phyloP scores from a whole-genome alignment of 2,113 vertebrate species.

The Nymphicus hollandicus region DNA sequence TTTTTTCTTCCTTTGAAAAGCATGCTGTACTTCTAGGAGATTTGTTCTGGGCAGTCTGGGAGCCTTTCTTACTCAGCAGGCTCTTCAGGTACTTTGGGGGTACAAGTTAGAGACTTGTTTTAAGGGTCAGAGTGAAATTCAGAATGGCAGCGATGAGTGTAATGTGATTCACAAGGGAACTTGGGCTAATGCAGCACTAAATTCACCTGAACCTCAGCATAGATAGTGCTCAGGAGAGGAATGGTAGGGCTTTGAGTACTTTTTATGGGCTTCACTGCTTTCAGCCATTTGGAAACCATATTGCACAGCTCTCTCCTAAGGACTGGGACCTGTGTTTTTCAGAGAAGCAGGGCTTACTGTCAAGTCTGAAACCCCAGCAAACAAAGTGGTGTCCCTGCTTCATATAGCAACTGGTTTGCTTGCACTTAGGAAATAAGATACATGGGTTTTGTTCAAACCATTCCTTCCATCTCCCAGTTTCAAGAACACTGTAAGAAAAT shows the following conservation, averaged over 20 bases:
- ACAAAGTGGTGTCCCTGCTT: background rate
- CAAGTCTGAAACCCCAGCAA: background rate
- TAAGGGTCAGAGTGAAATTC: background rate
- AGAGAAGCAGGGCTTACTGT: background rate
- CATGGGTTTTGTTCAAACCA: background rate
- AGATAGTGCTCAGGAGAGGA: background rate
- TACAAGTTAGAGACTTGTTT: background rate
- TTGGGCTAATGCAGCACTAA: background rate
- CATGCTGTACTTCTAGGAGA: background rate
- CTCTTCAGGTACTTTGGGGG: background rate
- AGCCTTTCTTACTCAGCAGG: background rate
- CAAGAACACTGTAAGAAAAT: background rate
- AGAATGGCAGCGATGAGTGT: background rate
- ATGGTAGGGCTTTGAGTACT: background rate
- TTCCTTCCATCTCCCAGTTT: background rate
- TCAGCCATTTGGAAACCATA: background rate
- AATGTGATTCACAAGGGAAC: fast-evolving
- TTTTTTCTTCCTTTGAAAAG: background rate
- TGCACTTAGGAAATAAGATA: background rate
- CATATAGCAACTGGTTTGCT: background rate
- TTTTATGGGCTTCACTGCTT: background rate
- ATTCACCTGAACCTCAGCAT: background rate
- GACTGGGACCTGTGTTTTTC: background rate
- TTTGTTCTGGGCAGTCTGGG: background rate
- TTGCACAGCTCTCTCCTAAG: background rate